Evolutionary conservation across 2,113 vertebrate genomes (phyloP), one percentile per base, ranked within the genome.

Genomic region (Nesospiza acunhae): DNA sequence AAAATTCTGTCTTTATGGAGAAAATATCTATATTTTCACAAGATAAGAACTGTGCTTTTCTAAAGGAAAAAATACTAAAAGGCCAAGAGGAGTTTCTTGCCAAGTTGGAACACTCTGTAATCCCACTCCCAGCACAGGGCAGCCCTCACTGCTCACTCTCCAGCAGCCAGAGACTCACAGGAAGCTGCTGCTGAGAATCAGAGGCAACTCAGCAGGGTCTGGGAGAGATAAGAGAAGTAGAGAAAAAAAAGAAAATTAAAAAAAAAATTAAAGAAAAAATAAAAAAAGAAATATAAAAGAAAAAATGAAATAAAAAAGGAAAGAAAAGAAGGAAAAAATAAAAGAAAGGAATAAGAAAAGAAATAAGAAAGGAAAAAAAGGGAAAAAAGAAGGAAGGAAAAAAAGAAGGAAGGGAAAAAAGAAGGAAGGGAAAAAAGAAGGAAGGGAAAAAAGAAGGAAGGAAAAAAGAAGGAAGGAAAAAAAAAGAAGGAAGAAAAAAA

Each of bases 21-120:
- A 96, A 77, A 75, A 91, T 80, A 72, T 55, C 88, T 94, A 0
- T 91, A 93, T 97, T 97, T 95, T 93, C 76, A 84, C 58, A 95
- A 97, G 96, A 96, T 90, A 96, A 97, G 84, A 52, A 81, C 35
- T 27, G 21, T 75, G 67, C 39, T 67, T 96, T 89, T 92, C 69
- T 92, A 89, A 87, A 91, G 90, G 79, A 53, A 94, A 95, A 95
- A 89, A 28, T 21, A 28, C 44, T 35, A 5, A 49, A 70, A 7
- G 5, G 68, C 89, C 82, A 94, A 91, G 56, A 81, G 55, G 28
- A 56, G 31, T 70, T 75, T 84, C 66, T 77, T 94, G 90, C 85
- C 93, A 96, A 88, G n/a, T 24, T 64, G 64, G 58, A 89, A 68
- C 1, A 0, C 11, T 84, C 33, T 31, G 62, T 18, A 76, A 44